Evolutionary conservation across 2,113 vertebrate genomes (phyloP).

Genomic region (Lota lota): DNA sequence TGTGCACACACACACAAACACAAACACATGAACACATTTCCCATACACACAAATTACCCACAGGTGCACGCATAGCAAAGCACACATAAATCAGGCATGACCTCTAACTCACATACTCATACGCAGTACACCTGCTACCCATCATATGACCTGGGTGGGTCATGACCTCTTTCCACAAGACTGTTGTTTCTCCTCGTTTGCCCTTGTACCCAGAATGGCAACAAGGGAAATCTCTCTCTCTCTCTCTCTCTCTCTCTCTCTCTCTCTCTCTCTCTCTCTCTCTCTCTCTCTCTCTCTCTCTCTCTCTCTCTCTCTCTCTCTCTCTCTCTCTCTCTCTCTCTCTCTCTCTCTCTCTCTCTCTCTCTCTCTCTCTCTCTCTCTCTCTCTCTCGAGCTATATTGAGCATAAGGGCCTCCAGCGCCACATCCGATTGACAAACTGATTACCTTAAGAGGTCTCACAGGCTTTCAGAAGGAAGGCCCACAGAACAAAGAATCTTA

Average conservation of each 20-base stretch:
- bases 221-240: background rate
- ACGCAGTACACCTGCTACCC: background rate
- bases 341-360: too few species aligned
- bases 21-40: background rate
- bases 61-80: too few species aligned
- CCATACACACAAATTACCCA: background rate
- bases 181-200: background rate
- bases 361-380: too few species aligned
- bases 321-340: too few species aligned
- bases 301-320: too few species aligned
- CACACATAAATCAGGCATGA: background rate
- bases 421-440: background rate
- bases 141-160: background rate
- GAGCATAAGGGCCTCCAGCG: background rate
- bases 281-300: too few species aligned
- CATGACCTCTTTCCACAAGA: background rate
- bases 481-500: background rate
- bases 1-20: background rate
- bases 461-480: background rate
- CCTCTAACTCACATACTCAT: background rate
- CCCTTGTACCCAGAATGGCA: background rate
- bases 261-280: too few species aligned
- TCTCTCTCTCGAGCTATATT: background rate
- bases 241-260: background rate
- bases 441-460: background rate